phyloP scores from a whole-genome alignment of 2,888 invertebrate genomes.

The Nesidiocoris tenuis region DNA sequence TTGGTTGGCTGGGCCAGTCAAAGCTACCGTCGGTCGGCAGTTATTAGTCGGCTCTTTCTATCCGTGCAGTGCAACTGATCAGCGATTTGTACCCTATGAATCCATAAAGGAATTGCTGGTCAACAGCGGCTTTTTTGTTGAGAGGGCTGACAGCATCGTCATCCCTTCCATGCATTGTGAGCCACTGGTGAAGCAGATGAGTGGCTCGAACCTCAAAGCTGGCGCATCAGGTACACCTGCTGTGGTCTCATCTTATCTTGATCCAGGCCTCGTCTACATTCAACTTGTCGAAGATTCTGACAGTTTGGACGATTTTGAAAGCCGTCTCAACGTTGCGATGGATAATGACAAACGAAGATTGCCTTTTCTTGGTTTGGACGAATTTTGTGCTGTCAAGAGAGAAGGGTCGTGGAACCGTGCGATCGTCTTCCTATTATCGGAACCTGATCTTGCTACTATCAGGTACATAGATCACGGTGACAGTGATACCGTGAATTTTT shows the following conservation, averaged over 20 bases:
- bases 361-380: background rate
- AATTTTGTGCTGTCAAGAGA: background rate
- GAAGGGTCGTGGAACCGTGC: background rate
- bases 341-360: background rate
- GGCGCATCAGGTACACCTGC: no score
- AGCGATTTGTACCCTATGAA: no score
- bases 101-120: no score
- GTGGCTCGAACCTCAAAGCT: no score
- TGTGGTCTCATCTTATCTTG: background rate
- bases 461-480: background rate
- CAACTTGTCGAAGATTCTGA: background rate
- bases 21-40: background rate
- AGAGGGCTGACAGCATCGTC: no score
- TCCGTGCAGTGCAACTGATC: no score
- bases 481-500: background rate
- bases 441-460: background rate
- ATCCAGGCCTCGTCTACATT: background rate
- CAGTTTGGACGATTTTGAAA: background rate
- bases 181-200: no score
- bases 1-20: background rate
- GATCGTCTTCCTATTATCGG: background rate
- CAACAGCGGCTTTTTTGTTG: no score
- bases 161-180: no score
- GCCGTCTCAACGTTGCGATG: background rate
- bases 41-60: background rate